Conservation (phyloP, 2,113 vertebrate genomes). For the Nansenia antarctica region DNA sequence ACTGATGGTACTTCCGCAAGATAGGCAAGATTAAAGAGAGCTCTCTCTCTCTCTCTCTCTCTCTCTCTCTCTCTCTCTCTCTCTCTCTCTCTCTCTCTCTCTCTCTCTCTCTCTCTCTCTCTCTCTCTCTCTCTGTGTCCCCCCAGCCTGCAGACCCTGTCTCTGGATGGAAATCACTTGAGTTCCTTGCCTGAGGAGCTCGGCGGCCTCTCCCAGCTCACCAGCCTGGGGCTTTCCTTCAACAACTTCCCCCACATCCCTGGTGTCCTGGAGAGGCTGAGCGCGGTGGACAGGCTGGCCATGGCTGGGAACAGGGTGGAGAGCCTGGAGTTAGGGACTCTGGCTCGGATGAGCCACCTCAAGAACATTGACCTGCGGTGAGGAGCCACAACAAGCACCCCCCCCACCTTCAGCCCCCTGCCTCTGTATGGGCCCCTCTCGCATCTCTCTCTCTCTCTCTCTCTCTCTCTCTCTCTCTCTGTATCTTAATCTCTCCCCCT, state of each 20-base stretch:
- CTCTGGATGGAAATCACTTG: constrained; percentile 91
- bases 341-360: constrained; percentile 84
- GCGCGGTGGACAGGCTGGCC: constrained; percentile 82
- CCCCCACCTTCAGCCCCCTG: constrained; percentile 3
- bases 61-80: background rate
- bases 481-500: background rate
- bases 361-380: constrained; percentile 91
- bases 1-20: background rate
- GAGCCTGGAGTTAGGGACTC: constrained; percentile 74
- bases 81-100: background rate
- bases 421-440: background rate
- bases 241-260: constrained; percentile 88
- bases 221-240: constrained; percentile 89
- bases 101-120: background rate
- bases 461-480: background rate
- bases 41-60: background rate
- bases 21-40: background rate
- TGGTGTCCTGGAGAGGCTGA: constrained; percentile 82
- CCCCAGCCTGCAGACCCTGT: constrained; percentile 88
- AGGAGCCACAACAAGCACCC: constrained; percentile 38
- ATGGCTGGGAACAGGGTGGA: constrained; percentile 90
- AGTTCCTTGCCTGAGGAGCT: constrained; percentile 86
- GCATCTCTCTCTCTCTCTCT: background rate
- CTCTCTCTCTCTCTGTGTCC: constrained; percentile 15
- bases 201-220: constrained; percentile 84